phyloP scores from a whole-genome alignment of 2,797 vertebrate genomes.

The Sardinella longiceps region DNA sequence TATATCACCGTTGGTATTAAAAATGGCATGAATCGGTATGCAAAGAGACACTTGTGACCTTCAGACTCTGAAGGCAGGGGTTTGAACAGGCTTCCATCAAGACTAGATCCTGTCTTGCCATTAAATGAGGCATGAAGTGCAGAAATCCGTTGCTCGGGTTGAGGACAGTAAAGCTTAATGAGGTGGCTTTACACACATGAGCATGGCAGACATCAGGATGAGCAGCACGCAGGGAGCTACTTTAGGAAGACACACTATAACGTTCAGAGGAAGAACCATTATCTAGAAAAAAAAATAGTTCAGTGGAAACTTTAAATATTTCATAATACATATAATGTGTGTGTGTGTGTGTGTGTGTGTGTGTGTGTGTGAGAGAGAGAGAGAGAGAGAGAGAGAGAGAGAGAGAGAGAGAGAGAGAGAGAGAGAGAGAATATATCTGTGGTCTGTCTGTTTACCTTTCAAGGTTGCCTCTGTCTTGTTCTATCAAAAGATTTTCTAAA shows the following conservation, averaged over 20 bases:
- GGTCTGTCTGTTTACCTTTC: neutral
- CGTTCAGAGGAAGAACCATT: neutral
- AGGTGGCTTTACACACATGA: neutral
- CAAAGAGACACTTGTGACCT: neutral
- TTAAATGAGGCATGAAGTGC: conserved; percentile 9
- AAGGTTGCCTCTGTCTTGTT: too few species aligned
- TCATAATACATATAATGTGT: too few species aligned
- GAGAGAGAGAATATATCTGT: too few species aligned
- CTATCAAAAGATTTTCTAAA: neutral
- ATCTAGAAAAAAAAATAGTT: neutral
- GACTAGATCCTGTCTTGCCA: neutral
- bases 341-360: too few species aligned
- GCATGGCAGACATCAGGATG: neutral
- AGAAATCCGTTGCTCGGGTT: neutral
- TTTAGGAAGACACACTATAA: neutral
- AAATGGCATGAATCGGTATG: neutral
- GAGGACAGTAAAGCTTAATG: conserved; percentile 12
- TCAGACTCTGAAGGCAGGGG: neutral
- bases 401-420: too few species aligned
- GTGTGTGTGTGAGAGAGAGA: too few species aligned
- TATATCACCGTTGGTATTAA: neutral
- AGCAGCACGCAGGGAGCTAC: neutral
- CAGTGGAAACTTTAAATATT: too few species aligned
- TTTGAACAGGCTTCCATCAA: neutral
- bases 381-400: too few species aligned